Percentiles rank a stretch among this genome's conserved stretches.
Conservation (phyloP, 2,113 vertebrate species). For the Eira barbara region DNA sequence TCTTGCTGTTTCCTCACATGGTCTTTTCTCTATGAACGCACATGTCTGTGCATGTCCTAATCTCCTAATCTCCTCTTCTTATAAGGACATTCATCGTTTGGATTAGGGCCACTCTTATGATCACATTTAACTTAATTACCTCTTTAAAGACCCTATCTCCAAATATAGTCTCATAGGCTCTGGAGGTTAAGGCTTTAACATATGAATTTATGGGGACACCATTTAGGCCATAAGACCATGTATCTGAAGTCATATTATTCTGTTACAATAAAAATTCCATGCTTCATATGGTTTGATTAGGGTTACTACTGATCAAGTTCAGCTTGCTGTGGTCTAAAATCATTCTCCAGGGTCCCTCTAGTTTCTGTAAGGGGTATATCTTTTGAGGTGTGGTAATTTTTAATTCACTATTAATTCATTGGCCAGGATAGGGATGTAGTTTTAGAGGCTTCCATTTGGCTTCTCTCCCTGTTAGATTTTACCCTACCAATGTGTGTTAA, state of each 20-base stretch:
- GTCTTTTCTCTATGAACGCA: neutral
- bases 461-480: neutral
- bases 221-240: neutral
- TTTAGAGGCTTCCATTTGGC: neutral
- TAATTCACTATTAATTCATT: neutral
- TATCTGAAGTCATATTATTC: neutral
- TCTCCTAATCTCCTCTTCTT: neutral
- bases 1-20: neutral
- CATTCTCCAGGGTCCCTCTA: neutral
- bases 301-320: neutral
- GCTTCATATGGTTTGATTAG: neutral
- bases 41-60: neutral
- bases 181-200: neutral
- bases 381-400: neutral
- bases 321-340: neutral
- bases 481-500: neutral
- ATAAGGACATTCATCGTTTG: neutral
- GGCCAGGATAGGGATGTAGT: neutral
- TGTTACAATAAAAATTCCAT: neutral
- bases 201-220: neutral
- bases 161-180: neutral
- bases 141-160: neutral
- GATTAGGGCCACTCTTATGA: neutral
- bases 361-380: neutral
- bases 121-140: neutral